Conservation (phyloP, 1,140 invertebrate species). For the Latrodectus geometricus region DNA sequence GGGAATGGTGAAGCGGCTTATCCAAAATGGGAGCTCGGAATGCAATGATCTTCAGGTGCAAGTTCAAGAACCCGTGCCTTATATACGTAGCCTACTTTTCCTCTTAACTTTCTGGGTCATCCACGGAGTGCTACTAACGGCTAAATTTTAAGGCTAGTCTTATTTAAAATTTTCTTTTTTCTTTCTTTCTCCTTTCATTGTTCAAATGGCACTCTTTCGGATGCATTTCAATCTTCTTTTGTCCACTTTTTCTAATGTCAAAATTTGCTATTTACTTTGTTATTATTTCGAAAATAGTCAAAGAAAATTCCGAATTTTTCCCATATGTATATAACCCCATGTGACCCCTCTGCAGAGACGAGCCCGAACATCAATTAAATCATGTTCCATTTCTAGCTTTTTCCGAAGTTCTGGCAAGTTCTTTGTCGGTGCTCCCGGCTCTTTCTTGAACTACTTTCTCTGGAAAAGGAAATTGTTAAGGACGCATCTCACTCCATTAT, state of each 20-base stretch:
- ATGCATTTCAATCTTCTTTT: not conserved
- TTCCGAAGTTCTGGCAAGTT: too few species aligned
- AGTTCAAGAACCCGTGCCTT: conserved; percentile 47
- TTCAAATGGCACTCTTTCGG: not conserved
- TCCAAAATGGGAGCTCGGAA: conserved; percentile 24
- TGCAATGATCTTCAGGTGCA: conserved; percentile 24
- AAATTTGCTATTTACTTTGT: not conserved
- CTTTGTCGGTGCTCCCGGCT: not conserved
- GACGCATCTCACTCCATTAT: too few species aligned
- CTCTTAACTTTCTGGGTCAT: conserved; percentile 24
- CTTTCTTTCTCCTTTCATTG: conserved; percentile 3
- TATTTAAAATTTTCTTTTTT: not conserved
- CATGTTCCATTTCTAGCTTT: not conserved
- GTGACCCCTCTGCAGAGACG: not conserved
- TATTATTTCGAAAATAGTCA: not conserved
- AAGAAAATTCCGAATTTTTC: not conserved
- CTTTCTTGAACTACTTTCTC: not conserved
- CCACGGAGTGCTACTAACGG: not conserved
- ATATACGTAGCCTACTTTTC: conserved; percentile 50
- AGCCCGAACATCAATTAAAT: not conserved
- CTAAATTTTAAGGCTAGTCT: too few species aligned
- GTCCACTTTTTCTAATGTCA: not conserved
- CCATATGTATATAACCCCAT: not conserved
- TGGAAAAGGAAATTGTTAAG: too few species aligned
- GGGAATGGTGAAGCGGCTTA: not conserved